Conservation (phyloP, 2,888 invertebrate genomes). For the Thereva nobilitata region DNA sequence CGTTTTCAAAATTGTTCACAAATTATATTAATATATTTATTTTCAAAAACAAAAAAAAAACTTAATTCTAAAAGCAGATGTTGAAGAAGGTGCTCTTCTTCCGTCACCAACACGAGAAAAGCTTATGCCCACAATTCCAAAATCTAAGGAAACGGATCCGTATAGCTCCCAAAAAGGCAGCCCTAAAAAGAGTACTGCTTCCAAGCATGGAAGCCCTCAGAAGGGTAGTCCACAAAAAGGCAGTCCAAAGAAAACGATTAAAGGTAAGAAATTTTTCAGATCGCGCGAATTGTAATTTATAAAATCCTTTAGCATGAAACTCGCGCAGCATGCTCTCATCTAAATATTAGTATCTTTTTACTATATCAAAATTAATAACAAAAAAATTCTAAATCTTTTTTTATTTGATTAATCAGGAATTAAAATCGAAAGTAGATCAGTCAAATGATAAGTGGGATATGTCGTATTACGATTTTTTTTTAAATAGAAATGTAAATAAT, state of each 20-base stretch:
- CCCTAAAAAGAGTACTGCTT: slow-evolving; percentile 57
- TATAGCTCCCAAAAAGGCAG: slow-evolving; percentile 56
- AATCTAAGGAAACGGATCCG: slow-evolving; percentile 52
- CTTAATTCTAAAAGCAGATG: slow-evolving; percentile 51
- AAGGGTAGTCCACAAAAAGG: slow-evolving; percentile 62
- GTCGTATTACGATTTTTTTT: too few relatives aligned
- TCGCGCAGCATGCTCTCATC: too few relatives aligned
- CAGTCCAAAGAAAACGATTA: slow-evolving; percentile 63
- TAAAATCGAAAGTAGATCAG: too few relatives aligned
- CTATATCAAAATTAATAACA: too few relatives aligned
- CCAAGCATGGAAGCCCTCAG: slow-evolving; percentile 59
- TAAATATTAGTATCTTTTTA: too few relatives aligned
- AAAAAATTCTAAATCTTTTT: too few relatives aligned
- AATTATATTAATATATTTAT: slow-evolving; percentile 13
- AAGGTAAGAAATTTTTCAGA: slow-evolving; percentile 47
- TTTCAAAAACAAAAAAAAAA: slow-evolving; percentile 8
- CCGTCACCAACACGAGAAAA: slow-evolving; percentile 73
- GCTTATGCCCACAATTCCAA: slow-evolving; percentile 68
- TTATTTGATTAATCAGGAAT: too few relatives aligned
- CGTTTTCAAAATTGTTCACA: not conserved
- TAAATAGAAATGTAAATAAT: too few relatives aligned
- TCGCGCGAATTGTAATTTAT: slow-evolving; percentile 3
- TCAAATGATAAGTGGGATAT: too few relatives aligned
- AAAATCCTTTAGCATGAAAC: not conserved
- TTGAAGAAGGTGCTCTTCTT: slow-evolving; percentile 69